These are phyloP conservation scores for Cinclus mexicanus DNA, from an alignment of 2,113 vertebrate genomes.

Conservation along the genomic window DNA sequence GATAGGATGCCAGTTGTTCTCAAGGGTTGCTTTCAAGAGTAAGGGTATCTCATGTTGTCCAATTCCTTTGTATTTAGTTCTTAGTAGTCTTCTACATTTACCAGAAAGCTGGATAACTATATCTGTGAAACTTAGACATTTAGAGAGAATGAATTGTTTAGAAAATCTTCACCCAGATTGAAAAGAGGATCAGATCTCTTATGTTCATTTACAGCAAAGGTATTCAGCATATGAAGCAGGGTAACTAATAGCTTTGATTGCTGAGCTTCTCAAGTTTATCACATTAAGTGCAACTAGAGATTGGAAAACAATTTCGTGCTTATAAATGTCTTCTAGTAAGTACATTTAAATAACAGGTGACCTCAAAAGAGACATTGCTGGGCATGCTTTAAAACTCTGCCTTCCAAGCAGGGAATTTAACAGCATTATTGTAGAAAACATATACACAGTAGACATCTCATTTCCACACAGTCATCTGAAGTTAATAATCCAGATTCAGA, in stretches of 20 bases:
- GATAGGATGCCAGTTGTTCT: not conserved
- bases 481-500: not conserved
- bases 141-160: not conserved
- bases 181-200: not conserved
- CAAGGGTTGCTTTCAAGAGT: not conserved
- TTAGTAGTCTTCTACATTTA: not conserved
- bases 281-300: not conserved
- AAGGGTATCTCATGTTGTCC: not conserved
- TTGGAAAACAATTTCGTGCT: not conserved
- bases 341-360: not conserved
- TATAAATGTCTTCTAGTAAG: not conserved
- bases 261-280: not conserved
- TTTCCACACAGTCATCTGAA: not conserved
- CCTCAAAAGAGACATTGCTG: not conserved
- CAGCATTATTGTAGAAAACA: not conserved
- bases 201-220: not conserved
- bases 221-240: not conserved
- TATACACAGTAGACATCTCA: not conserved
- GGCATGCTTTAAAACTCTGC: not conserved
- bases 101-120: not conserved
- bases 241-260: not conserved
- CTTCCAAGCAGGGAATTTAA: not conserved
- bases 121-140: constrained; percentile 1
- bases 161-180: not conserved
- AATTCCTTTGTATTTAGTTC: not conserved